These are phyloP conservation scores for Hemiscyllium ocellatum DNA, from an alignment of 2,113 vertebrate species.

Conservation along the genomic window DNA sequence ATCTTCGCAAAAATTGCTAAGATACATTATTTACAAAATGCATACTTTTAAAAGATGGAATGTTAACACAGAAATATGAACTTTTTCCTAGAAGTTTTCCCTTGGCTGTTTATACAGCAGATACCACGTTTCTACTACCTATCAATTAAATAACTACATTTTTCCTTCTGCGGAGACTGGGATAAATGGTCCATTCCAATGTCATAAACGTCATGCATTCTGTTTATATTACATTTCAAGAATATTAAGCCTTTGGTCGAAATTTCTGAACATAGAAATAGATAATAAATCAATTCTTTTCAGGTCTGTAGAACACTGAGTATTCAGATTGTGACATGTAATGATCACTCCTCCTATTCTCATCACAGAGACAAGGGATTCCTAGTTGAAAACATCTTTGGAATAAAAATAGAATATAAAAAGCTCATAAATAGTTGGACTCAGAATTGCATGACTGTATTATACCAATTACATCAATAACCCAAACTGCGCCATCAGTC, in stretches of 20 bases:
- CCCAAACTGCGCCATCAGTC: neutral
- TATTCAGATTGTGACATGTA: neutral
- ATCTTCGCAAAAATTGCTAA: too few relatives aligned
- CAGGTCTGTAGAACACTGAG: neutral
- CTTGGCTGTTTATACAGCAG: neutral
- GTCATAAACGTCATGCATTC: neutral
- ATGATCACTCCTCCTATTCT: neutral
- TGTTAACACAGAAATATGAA: neutral
- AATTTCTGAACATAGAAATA: neutral
- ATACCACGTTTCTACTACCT: neutral
- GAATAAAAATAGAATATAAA: neutral
- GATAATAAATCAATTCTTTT: neutral
- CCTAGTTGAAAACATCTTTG: neutral
- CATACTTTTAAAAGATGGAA: neutral
- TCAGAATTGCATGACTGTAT: neutral
- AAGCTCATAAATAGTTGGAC: neutral
- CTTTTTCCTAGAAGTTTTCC: neutral
- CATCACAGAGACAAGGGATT: neutral
- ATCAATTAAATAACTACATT: neutral
- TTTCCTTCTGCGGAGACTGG: neutral
- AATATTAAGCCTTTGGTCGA: neutral
- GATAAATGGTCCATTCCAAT: neutral
- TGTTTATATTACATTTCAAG: neutral
- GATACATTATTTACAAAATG: too few relatives aligned
- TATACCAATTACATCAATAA: neutral